Evolutionary conservation across 2,113 vertebrate species (phyloP).

Genomic region (Gymnorhina tibicen): DNA sequence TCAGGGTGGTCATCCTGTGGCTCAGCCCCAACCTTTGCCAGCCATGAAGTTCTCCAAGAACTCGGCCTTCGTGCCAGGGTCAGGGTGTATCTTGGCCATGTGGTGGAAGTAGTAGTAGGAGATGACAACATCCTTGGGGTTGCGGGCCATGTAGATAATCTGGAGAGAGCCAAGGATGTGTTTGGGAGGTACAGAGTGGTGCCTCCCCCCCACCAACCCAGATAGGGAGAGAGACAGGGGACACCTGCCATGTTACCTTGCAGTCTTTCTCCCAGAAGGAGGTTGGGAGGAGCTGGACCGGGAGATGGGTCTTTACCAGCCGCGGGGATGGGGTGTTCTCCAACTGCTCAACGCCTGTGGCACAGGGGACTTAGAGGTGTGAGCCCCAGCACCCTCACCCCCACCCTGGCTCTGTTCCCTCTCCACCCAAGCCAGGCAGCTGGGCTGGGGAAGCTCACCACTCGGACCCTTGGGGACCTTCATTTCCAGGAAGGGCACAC

Average conservation of each 20-base stretch:
- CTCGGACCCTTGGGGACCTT: rapidly evolving
- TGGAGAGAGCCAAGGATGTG: not conserved
- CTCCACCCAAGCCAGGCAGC: not conserved
- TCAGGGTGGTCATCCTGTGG: not conserved
- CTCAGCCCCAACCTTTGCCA: constrained; percentile 54
- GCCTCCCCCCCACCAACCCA: not conserved
- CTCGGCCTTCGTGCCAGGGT: constrained; percentile 71
- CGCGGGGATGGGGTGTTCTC: constrained; percentile 67
- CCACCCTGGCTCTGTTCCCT: not conserved
- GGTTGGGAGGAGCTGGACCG: constrained; percentile 72
- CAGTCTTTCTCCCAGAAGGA: constrained; percentile 82
- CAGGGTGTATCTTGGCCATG: constrained; percentile 72
- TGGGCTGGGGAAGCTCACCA: not conserved
- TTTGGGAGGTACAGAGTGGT: not conserved
- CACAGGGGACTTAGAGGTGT: not conserved
- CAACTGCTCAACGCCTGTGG: constrained; percentile 69
- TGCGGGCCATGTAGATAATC: constrained; percentile 77
- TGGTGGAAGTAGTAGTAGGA: constrained; percentile 80
- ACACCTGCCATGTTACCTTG: constrained; percentile 53
- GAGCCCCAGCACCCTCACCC: not conserved
- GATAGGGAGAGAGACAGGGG: not conserved
- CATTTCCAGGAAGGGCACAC: constrained; percentile 69
- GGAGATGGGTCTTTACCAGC: constrained; percentile 82
- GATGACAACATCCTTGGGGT: constrained; percentile 75
- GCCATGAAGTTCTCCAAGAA: constrained; percentile 74